Conservation (phyloP, 2,113 vertebrate genomes). For the Rhabdomys dilectus region DNA sequence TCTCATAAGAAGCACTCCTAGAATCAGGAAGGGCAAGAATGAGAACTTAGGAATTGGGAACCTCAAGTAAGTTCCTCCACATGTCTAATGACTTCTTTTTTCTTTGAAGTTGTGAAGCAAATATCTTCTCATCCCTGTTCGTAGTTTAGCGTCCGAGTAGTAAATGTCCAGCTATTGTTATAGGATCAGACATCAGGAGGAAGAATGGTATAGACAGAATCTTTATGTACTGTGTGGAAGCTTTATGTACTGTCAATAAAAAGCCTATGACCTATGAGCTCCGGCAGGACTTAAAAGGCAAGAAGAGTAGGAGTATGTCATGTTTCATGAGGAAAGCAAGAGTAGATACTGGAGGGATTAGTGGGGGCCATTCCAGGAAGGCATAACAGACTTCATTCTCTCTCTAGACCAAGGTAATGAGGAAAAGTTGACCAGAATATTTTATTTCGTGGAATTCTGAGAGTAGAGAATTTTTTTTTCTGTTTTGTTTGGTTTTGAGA, state of each 20-base stretch:
- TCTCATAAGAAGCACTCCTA: background rate
- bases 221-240: too few species aligned
- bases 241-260: too few species aligned
- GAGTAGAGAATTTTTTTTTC: background rate
- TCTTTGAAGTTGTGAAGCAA: background rate
- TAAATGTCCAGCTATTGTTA: background rate
- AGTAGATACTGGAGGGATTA: background rate
- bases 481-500: background rate
- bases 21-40: background rate
- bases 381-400: background rate
- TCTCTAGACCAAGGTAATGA: background rate
- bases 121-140: background rate
- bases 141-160: background rate
- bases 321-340: background rate
- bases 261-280: too few species aligned
- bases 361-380: rapidly evolving
- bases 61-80: background rate
- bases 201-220: background rate
- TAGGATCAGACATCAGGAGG: background rate
- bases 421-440: background rate
- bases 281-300: too few species aligned
- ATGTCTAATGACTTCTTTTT: background rate
- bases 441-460: background rate
- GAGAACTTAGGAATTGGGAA: rapidly evolving
- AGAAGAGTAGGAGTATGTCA: too few species aligned